Conservation (phyloP, 2,113 vertebrate genomes). For the Azemiops feae region DNA sequence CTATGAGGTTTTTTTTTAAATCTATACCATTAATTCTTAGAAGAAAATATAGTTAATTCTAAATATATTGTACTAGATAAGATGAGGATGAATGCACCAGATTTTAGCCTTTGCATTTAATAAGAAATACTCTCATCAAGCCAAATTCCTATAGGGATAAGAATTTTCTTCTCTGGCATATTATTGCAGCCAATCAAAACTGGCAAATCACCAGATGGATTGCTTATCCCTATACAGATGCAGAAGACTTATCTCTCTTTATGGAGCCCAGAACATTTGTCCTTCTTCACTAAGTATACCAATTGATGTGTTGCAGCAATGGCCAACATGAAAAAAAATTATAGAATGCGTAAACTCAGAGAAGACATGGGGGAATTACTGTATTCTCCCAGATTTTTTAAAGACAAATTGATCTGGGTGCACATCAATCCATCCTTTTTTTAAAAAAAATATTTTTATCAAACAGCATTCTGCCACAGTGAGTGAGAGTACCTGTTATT, state of each 20-base stretch:
- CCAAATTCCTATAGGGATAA: conserved; percentile 24
- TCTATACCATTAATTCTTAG: conserved; percentile 38
- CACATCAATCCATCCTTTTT: neutral
- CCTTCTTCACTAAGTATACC: neutral
- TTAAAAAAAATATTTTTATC: neutral
- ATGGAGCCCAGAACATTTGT: neutral
- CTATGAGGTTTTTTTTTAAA: neutral
- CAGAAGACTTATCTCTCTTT: neutral
- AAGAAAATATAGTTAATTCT: conserved; percentile 35
- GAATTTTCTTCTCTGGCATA: neutral
- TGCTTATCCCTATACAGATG: neutral
- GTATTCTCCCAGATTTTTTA: neutral
- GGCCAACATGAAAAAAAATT: neutral
- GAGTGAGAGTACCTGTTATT: neutral
- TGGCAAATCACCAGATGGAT: neutral
- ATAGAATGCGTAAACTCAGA: neutral
- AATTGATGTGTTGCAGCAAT: neutral
- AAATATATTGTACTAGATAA: conserved; percentile 44
- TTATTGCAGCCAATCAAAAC: neutral
- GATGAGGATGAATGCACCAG: conserved; percentile 41
- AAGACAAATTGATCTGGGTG: neutral
- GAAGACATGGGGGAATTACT: neutral
- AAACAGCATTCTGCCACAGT: neutral
- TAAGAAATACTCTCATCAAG: conserved; percentile 42
- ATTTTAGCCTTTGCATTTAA: conserved; percentile 55